A percentile compares a stretch with the other conserved stretches of the same genome.
Conservation (phyloP, 2,113 vertebrate species). For the Bombycilla garrulus region DNA sequence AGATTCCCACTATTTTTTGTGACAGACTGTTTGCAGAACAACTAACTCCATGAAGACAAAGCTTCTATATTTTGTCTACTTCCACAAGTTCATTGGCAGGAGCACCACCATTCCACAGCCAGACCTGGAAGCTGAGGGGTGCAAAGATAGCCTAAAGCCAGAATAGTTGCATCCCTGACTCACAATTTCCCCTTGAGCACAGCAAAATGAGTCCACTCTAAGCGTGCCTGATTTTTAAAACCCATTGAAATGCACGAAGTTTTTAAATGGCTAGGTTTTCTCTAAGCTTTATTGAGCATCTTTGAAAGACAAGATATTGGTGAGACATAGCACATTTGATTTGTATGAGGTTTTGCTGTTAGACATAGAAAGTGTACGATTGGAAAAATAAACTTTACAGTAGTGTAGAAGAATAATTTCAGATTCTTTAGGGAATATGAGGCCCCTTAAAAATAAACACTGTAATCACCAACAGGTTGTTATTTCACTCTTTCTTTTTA, state of each 20-base stretch:
- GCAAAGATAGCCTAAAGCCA: not conserved
- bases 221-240: not conserved
- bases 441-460: constrained; percentile 38
- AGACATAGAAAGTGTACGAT: not conserved
- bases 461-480: constrained; percentile 29
- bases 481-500: constrained; percentile 35
- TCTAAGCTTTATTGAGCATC: not conserved
- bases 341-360: not conserved
- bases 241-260: not conserved
- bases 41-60: not conserved
- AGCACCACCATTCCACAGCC: not conserved
- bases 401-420: not conserved
- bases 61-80: not conserved
- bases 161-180: not conserved
- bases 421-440: not conserved
- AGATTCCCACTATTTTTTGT: not conserved
- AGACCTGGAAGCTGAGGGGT: not conserved
- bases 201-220: not conserved
- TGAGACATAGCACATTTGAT: not conserved
- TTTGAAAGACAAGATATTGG: not conserved
- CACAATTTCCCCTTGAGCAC: not conserved
- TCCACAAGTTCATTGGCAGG: not conserved
- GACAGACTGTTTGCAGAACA: not conserved
- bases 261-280: not conserved
- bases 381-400: constrained; percentile 20